Evolutionary conservation across 2,888 invertebrate species (phyloP), one percentile per base, ranked within the genome.

Genomic region (Drosophila seclusa): DNA sequence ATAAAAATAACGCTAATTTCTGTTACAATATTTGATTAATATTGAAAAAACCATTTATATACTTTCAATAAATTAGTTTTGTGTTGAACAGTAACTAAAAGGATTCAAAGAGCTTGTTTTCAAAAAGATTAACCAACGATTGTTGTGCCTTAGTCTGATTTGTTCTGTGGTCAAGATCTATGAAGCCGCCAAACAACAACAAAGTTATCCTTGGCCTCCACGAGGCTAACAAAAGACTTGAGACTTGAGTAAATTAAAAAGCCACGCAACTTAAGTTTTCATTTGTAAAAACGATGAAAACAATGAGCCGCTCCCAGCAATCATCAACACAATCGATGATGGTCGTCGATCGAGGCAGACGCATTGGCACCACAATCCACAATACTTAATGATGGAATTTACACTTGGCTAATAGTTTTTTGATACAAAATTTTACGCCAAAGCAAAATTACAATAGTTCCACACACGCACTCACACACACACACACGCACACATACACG

Each of bases 401-500:
- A 83, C 86, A 88, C 83, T 84, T 84, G 73, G 83, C 83, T 84
- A 84, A 88, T 84, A 87, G 89, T 89, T 87, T 89, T 86, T 89
- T 87, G 74, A 87, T 89, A 86, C 73, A 85, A 82, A 89, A 87
- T 87, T 89, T 87, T 75, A 87, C 88, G 86, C 85, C 81, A 77
- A 72, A 85, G 74, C 66, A 79, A 75, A 76, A 76, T 81, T 77
- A 86, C 84, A 86, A 85, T 83, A 78, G 86, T 65, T 54, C 59
- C 49, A 70, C 40, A 69, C 60, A 79, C 58, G 52, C 65, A 59
- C 71, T 66, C 65, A 50, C 40, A 38, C 63, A 58, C 52, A 49
- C 74, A 53, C 62, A 59, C 64, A 52, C 62, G 60, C 80, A 38
- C 52, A 58, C 50, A 8, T 2, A 55, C 63, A 63, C 80, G 45